Percentiles rank a stretch among this genome's conserved stretches.
Conservation (phyloP, 2,113 vertebrate species). For the Poecilia latipinna region DNA sequence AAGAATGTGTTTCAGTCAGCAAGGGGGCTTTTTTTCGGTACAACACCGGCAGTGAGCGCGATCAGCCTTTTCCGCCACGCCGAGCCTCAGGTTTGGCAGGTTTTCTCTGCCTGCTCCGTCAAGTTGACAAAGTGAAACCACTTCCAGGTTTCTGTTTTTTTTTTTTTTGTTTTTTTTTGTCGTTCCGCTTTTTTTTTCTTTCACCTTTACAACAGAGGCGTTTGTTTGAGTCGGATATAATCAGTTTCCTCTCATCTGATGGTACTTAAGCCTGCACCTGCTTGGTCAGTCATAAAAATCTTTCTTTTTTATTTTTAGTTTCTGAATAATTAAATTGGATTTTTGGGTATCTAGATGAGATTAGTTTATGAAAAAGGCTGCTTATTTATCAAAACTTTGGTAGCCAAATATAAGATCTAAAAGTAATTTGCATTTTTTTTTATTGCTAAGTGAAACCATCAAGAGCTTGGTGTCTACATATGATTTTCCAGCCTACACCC, state of each 20-base stretch:
- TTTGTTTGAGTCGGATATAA: neutral
- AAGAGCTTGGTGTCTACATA: too few relatives aligned
- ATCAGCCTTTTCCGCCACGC: slow-evolving; percentile 50
- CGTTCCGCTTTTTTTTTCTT: neutral
- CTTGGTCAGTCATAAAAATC: neutral
- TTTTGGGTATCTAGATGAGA: neutral
- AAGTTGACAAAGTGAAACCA: slow-evolving; percentile 4
- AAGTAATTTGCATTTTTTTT: neutral
- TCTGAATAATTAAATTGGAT: neutral
- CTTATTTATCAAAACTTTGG: too few relatives aligned
- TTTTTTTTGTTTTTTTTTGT: too few relatives aligned
- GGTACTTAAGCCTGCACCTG: slow-evolving; percentile 49
- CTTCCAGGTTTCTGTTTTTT: neutral
- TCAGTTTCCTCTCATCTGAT: slow-evolving; percentile 6
- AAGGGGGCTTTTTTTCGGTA: slow-evolving; percentile 9
- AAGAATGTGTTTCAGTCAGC: neutral
- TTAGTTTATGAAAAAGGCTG: neutral
- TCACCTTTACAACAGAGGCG: neutral
- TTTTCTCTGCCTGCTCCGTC: slow-evolving; percentile 13
- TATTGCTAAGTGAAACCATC: too few relatives aligned
- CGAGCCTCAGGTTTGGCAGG: slow-evolving; percentile 30
- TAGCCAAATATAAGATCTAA: neutral
- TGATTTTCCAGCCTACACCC: neutral
- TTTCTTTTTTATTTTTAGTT: slow-evolving; percentile 17
- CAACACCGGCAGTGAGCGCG: slow-evolving; percentile 54